Base-by-base conservation (phyloP, 2,113 vertebrate genomes). In the Phyllopteryx taeniolatus region DNA sequence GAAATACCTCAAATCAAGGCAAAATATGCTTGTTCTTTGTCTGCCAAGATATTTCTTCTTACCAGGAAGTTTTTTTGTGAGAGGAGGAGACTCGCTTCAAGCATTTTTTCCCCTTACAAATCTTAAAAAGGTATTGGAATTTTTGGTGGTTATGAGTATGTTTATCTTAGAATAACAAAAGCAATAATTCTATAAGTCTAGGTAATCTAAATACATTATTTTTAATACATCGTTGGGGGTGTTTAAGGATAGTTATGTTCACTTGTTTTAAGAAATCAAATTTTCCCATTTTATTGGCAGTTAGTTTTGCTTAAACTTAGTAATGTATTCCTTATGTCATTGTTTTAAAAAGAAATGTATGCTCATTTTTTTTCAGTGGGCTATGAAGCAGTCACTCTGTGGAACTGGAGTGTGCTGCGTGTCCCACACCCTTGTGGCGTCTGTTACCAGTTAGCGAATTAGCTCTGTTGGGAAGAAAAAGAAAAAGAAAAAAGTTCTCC, bases 391-490 rank as follows among this genome's bases (percentile, higher is more conserved):
- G 17, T 35, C 27, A 15, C 15, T 27, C 20, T 44, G 63, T 65
- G 61, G 35, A 42, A 19, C 15, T 5, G 5, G 15, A 12, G 65
- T 9, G 46, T 54, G 68, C 76, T 74, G 51, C 67, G 76, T 67
- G 71, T 78, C 83, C 70, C 77, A 84, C 79, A 77, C 73, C 72
- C 76, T 72, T 27, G 56, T 56, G 67, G 77, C 76, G 77, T 68
- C 75, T 73, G 81, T 81, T 76, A 73, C 74, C 83, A 83, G 76
- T 85, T 79, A 70, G 78, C 56, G 73, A 79, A 27, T 72, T 49
- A 57, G 53, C 22, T 79, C 61, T 74, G 78, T 78, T 39, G 63
- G 53, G 15, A 27, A 27, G 11, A 17, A 19, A 68, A 66, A 70
- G 67, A 74, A 83, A 73, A 27, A 46, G 68, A 70, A 73, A 79